Conservation (phyloP, 2,797 vertebrate genomes). For the Siniperca scherzeri region DNA sequence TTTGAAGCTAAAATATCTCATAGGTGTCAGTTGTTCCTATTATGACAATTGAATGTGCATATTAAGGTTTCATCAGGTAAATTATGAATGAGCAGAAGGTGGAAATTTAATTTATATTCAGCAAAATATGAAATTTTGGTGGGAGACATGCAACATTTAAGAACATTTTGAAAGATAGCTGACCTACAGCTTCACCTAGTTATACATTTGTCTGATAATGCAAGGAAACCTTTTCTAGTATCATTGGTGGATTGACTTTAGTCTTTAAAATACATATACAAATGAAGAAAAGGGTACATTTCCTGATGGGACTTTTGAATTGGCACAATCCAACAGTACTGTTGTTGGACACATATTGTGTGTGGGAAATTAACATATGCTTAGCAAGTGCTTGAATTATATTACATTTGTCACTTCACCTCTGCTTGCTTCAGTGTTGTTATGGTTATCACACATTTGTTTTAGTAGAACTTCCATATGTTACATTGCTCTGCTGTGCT, state of each 20-base stretch:
- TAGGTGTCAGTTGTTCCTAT: not conserved
- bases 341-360: constrained; percentile 32
- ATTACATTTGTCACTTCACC: not conserved
- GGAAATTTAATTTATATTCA: not conserved
- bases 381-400: constrained; percentile 9
- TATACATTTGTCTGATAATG: not conserved
- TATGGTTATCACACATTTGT: constrained; percentile 12
- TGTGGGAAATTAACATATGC: constrained; percentile 63
- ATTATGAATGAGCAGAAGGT: not conserved
- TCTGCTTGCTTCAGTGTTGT: not conserved
- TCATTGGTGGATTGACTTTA: not conserved
- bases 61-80: not conserved
- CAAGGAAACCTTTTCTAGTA: not conserved
- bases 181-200: not conserved
- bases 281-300: not conserved
- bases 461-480: constrained; percentile 51
- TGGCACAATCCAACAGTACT: not conserved
- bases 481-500: constrained; percentile 8
- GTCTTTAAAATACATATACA: not conserved
- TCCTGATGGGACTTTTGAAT: not conserved
- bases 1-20: not conserved
- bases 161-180: not conserved
- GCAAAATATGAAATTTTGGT: not conserved
- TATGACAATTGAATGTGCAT: not conserved
- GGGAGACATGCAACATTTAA: not conserved